Conservation (phyloP, 2,888 invertebrate genomes). For the Hydrotaea diabolus region DNA sequence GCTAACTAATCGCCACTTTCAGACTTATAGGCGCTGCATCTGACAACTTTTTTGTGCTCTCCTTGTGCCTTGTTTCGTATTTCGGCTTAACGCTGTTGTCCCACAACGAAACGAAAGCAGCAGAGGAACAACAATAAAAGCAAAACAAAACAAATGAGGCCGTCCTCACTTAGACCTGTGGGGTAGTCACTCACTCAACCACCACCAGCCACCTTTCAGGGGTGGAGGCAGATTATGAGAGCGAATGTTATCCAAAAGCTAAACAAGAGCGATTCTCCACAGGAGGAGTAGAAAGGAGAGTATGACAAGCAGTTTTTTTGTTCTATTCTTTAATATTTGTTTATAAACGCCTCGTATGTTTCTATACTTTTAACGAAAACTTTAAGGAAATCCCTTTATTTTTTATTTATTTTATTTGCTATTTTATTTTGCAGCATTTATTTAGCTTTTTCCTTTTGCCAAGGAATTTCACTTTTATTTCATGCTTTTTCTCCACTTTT, state of each 20-base stretch:
- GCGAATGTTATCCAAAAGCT: neutral
- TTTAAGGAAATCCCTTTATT: neutral
- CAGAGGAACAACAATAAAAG: neutral
- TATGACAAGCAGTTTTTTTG: neutral
- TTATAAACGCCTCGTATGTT: neutral
- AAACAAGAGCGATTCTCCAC: neutral
- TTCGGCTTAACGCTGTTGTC: neutral
- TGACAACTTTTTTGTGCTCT: neutral
- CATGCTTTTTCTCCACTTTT: neutral
- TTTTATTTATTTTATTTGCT: neutral
- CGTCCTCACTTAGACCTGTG: neutral
- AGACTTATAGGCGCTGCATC: conserved; percentile 31
- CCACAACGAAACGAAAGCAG: neutral
- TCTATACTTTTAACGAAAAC: neutral
- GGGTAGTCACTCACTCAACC: neutral
- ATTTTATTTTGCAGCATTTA: neutral
- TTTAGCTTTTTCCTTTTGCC: neutral
- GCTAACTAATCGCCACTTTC: conserved; percentile 31
- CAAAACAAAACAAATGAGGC: conserved; percentile 5
- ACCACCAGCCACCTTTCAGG: neutral
- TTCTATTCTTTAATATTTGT: neutral
- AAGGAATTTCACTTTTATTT: neutral
- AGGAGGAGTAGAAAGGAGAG: neutral
- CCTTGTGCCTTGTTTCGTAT: neutral
- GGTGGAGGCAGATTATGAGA: neutral